Base-by-base conservation (phyloP, 2,888 invertebrate genomes). In the Eretmocerus hayati region DNA sequence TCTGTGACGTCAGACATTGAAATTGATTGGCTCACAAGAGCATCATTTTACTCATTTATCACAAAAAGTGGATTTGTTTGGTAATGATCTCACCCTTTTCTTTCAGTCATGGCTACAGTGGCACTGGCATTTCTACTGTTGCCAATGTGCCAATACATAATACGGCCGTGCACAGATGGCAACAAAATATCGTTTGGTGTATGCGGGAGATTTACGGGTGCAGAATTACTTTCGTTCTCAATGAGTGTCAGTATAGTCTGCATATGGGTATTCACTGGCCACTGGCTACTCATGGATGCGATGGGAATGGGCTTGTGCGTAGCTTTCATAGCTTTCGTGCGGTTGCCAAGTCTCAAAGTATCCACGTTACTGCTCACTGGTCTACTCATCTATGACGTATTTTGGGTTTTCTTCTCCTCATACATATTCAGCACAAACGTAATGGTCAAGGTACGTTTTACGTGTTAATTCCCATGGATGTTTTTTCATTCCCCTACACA, bases 271-370 rank as follows among this genome's bases (percentile, higher is more conserved):
- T 81, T 95, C 56, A 96, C 96, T 52, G 96, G 95, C 1, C 95
- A 96, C 75, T 96, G 96, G 96, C 80, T 96, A 59, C 81, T 96
- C 46, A 96, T 96, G 95, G 95, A 96, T 75, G 95, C 94, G 21
- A 91, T 96, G 87, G 96, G 95, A 53, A 95, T 96, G 94, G 95
- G 95, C 3, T 77, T 96, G 38, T 96, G 95, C 74, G 95, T 96
- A 59, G 94, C 95, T 49, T 96, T 96, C 75, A 96, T 96, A 68
- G 95, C 95, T 20, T 87, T 96, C 70, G 93, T 96, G 59, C 84
- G 95, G 42, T 79, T 96, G 69, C 96, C 95, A 46, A 94, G 93
- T 71, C 80, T 96, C 60, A 96, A 96, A 76, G 91, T 91, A 58
- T 96, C 95, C 45, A 96, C 95, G 18, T 76, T 96, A 53, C 80